A percentile compares a stretch with the other conserved stretches of the same genome.
Evolutionary conservation across 2,888 invertebrate genomes (phyloP).

Genomic region (Tridacna crocea): DNA sequence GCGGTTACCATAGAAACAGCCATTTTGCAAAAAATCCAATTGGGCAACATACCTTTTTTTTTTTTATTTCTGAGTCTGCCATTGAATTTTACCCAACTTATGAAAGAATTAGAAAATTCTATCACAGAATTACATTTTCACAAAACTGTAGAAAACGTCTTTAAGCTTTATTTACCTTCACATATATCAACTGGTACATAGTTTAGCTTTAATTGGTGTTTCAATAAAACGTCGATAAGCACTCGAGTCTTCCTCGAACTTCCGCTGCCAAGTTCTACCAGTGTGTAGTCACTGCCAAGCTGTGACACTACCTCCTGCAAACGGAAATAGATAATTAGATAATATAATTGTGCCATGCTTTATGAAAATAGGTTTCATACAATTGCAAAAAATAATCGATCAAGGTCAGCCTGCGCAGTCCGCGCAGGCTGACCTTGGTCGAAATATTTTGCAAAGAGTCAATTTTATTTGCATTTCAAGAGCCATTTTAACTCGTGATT

Average conservation of each 20-base stretch:
- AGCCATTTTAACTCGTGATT: no score
- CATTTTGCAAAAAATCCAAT: no score
- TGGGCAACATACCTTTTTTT: no score
- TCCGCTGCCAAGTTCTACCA: slow-evolving; percentile 10
- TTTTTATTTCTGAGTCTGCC: no score
- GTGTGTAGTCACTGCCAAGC: not conserved
- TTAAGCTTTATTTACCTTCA: not conserved
- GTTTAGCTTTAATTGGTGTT: not conserved
- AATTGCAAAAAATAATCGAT: not conserved
- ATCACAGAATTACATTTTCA: no score
- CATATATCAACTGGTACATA: slow-evolving; percentile 12
- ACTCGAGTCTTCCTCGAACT: not conserved
- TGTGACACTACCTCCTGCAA: not conserved
- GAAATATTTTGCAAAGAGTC: not conserved
- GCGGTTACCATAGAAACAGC: no score
- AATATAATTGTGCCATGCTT: no score
- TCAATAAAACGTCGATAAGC: slow-evolving; percentile 1
- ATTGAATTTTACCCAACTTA: no score
- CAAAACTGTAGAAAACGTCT: no score
- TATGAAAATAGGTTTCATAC: not conserved
- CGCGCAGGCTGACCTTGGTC: not conserved
- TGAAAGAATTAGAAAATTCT: no score
- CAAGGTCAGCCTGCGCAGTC: not conserved
- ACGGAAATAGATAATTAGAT: not conserved
- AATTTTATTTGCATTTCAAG: no score